Base-by-base conservation (phyloP, 2,113 vertebrate species). In the Triplophysa dalaica region DNA sequence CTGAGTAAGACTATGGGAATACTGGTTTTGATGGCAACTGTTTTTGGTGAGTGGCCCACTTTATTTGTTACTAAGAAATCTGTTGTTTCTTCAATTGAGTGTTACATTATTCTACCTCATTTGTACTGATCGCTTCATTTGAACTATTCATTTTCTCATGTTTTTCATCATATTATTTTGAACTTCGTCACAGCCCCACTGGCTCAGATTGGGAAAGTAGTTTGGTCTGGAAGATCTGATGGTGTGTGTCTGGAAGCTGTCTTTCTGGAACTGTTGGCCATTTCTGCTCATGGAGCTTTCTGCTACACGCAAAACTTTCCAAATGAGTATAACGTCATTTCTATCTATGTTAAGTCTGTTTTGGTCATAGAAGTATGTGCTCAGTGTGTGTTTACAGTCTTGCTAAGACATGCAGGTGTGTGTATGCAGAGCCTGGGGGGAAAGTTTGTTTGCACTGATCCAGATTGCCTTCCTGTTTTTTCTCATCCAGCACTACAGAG, bases 341-440 rank as follows among this genome's bases (percentile, higher is more conserved):
- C 10, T 33, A 1, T 52, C 19, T 29, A 29, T 70, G 17, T 13
- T 13, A 56, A 56, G 7, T 16, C 16, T 54, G 50, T 54, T 54
- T 16, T 19, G 50, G 54, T 29, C 19, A 13, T 26, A 12, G 29
- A 22, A 7, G 72, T 17, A 11, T 38, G 22, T 65, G 8, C 8
- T 24, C 5, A 33, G 19, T 38, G 21, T 48, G 66, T 45, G 43
- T 69, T 4, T 29, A 29, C 54, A 29, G 14, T 56, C 50, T n/a
- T 72, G 50, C 4, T 72, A 13, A 72, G 50, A 70, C 73, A 48
- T 29, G 26, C 61, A 48, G 77, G 52, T 75, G 24, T 58, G 38
- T 81, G 61, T 73, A 33, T 67, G 13, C 91, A 96, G 95, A 80
- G 92, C 95, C 68, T 97, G 94, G 94, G 92, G 90, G 21, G 95